These are phyloP conservation scores for Hyperoplus immaculatus DNA, from an alignment of 2,797 vertebrate genomes.

Conservation along the genomic window DNA sequence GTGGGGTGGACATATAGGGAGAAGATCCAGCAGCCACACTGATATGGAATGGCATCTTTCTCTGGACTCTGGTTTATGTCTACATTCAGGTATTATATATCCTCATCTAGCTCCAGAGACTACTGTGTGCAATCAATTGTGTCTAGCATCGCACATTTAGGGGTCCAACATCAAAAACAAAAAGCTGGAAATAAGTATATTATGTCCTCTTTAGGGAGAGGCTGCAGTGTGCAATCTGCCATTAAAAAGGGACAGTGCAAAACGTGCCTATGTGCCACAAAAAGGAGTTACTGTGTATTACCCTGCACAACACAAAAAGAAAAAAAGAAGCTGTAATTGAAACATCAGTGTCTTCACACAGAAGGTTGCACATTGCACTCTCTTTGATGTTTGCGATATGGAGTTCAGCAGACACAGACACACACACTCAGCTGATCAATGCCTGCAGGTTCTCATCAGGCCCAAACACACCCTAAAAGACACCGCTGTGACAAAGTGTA, in stretches of 20 bases:
- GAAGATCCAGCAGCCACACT: not conserved
- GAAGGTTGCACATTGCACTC: not conserved
- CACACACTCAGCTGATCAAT: conserved; percentile 59
- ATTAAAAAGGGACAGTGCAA: conserved; percentile 1
- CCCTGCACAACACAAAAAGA: not conserved
- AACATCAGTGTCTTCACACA: conserved; percentile 10
- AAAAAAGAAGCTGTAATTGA: conserved; percentile 6
- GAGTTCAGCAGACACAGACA: not conserved
- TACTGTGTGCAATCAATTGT: too few relatives aligned
- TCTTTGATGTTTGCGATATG: not conserved
- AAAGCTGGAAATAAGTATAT: too few relatives aligned
- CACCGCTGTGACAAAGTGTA: not conserved
- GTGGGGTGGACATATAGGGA: not conserved
- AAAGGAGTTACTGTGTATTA: not conserved
- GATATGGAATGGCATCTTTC: not conserved
- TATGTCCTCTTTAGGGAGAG: conserved; percentile 21
- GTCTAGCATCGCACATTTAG: too few relatives aligned
- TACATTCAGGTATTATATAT: too few relatives aligned
- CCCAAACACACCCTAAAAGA: conserved; percentile 12
- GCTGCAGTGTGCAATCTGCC: not conserved
- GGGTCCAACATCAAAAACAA: too few relatives aligned
- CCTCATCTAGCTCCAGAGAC: too few relatives aligned
- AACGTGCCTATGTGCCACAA: conserved; percentile 12
- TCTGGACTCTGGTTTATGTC: too few relatives aligned
- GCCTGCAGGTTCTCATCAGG: conserved; percentile 31